phyloP scores from a whole-genome alignment of 2,113 vertebrate genomes.

The Stigmatopora nigra region DNA sequence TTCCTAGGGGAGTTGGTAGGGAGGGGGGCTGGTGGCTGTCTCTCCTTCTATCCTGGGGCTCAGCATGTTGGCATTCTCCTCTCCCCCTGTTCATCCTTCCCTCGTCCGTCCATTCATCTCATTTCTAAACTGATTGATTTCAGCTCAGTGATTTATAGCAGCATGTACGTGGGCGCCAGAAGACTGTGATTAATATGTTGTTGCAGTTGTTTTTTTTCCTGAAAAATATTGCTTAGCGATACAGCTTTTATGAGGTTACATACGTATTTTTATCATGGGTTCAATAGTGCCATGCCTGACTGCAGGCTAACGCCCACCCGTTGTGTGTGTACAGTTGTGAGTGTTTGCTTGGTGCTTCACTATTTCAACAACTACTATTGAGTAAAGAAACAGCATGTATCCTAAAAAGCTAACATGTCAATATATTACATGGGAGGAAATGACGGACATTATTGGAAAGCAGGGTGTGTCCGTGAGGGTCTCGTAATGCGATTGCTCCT shows the following conservation, averaged over 20 bases:
- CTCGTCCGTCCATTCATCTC: conserved; percentile 23
- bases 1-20: conserved; percentile 50
- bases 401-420: conserved; percentile 46
- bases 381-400: conserved; percentile 12
- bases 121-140: conserved; percentile 51
- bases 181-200: not conserved
- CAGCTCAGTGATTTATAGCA: conserved; percentile 44
- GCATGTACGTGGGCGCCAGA: not conserved
- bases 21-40: conserved; percentile 40
- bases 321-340: conserved; percentile 16
- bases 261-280: not conserved
- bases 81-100: conserved; percentile 15
- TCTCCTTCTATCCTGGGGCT: conserved; percentile 43
- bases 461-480: conserved; percentile 46
- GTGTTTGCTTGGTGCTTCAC: conserved; percentile 2
- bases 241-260: not conserved
- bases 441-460: conserved; percentile 53
- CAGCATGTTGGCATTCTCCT: conserved; percentile 28
- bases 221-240: not conserved
- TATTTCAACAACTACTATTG: conserved; percentile 12
- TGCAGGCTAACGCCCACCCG: conserved; percentile 48
- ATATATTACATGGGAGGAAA: conserved; percentile 50
- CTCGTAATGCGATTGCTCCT: conserved; percentile 49
- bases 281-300: conserved; percentile 29
- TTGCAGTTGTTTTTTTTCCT: not conserved